Evolutionary conservation across 2,797 vertebrate genomes (phyloP).

Genomic region (Syngnathus rostellatus): DNA sequence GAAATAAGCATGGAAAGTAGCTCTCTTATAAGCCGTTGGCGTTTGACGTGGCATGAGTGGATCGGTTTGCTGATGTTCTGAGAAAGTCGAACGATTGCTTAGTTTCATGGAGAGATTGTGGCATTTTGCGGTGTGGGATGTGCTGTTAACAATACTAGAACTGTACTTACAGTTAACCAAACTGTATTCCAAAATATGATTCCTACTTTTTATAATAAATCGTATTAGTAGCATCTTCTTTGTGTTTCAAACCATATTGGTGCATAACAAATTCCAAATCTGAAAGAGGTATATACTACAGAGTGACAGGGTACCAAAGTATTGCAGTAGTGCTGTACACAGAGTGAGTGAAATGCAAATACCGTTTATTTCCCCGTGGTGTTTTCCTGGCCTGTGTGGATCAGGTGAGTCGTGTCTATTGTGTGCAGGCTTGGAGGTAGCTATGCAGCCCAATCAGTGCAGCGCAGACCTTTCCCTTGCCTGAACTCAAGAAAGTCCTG

Average conservation of each 20-base stretch:
- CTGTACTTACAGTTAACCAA: not conserved
- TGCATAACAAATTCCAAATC: not conserved
- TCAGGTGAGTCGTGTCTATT: not conserved
- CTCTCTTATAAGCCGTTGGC: constrained; percentile 65
- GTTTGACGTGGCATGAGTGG: constrained; percentile 66
- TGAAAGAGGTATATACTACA: too few relatives aligned
- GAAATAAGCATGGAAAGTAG: constrained; percentile 79
- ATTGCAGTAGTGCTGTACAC: not conserved
- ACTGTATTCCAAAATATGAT: not conserved
- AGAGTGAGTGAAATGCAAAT: not conserved
- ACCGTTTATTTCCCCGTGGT: not conserved
- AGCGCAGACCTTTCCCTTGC: not conserved
- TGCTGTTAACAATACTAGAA: constrained; percentile 16
- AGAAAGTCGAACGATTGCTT: constrained; percentile 45
- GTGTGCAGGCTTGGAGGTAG: not conserved
- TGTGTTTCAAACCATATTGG: not conserved
- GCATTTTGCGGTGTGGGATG: constrained; percentile 65
- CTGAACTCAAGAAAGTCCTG: constrained; percentile 11
- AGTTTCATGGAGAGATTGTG: constrained; percentile 62
- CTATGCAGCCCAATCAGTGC: constrained; percentile 2
- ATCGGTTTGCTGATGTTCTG: constrained; percentile 59
- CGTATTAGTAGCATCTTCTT: not conserved
- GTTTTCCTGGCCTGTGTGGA: not conserved
- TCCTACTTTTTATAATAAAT: not conserved
- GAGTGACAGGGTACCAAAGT: too few relatives aligned